Percentiles rank a stretch among this genome's conserved stretches.
These are phyloP conservation scores for Pogonognathellus flavescens DNA, from an alignment of 1,140 invertebrate species.

Conservation along the genomic window DNA sequence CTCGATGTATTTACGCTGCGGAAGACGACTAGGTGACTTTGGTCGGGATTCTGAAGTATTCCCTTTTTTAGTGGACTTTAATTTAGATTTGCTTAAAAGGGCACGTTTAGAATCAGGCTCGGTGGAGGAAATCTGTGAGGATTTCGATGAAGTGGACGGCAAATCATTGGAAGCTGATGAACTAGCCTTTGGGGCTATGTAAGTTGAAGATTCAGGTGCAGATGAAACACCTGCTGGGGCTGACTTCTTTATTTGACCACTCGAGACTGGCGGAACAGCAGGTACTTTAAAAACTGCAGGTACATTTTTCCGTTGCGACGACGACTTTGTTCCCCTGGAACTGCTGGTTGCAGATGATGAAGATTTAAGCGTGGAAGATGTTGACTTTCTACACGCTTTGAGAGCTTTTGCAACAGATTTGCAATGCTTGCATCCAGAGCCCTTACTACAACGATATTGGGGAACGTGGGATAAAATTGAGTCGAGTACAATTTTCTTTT, in stretches of 20 bases:
- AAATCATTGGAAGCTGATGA: not conserved
- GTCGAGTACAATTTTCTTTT: not conserved
- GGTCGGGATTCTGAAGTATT: too few relatives aligned
- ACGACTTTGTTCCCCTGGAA: not conserved
- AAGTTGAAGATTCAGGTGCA: not conserved
- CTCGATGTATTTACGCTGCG: too few relatives aligned
- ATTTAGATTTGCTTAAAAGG: too few relatives aligned
- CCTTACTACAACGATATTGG: not conserved
- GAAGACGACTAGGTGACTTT: too few relatives aligned
- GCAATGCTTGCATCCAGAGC: not conserved
- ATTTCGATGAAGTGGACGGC: not conserved
- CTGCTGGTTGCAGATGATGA: not conserved
- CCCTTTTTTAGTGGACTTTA: too few relatives aligned
- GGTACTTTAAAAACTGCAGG: slow-evolving; percentile 1
- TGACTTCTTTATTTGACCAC: not conserved
- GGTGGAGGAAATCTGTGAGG: not conserved
- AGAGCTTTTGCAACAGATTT: not conserved
- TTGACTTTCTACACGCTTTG: not conserved
- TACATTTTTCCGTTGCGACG: not conserved
- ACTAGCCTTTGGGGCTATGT: not conserved
- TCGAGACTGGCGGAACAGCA: not conserved
- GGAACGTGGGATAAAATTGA: not conserved
- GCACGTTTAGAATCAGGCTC: not conserved
- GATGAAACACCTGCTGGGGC: not conserved
- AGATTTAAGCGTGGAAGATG: too few relatives aligned